These are phyloP conservation scores for Gobius niger DNA, from an alignment of 2,113 vertebrate species.

Conservation along the genomic window DNA sequence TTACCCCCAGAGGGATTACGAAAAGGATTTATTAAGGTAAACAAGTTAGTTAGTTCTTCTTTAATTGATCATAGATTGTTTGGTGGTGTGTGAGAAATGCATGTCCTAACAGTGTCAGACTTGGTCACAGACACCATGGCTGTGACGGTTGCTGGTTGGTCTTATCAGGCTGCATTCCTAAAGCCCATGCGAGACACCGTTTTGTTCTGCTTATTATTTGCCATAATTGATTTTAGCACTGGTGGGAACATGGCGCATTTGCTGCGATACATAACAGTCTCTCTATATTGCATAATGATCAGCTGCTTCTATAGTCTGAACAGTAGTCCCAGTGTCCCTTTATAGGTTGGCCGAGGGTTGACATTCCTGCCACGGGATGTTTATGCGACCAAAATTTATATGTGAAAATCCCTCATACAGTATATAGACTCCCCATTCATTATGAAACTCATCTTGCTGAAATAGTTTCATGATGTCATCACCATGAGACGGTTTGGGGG, in stretches of 20 bases:
- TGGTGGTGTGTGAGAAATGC: background rate
- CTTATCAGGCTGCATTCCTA: constrained; percentile 11
- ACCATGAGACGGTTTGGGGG: background rate
- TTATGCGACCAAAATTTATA: constrained; percentile 4
- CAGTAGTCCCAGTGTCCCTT: constrained; percentile 33
- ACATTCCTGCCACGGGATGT: constrained; percentile 38
- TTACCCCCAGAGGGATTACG: no score
- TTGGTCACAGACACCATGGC: constrained; percentile 1
- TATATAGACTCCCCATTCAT: background rate
- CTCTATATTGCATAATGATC: constrained; percentile 30
- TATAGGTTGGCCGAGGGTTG: constrained; percentile 15
- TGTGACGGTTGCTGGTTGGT: background rate
- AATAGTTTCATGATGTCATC: constrained; percentile 14
- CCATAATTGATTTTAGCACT: background rate
- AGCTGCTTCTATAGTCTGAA: constrained; percentile 19
- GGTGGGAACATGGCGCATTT: background rate
- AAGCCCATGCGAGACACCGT: background rate
- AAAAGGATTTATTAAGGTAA: no score
- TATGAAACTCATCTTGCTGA: background rate
- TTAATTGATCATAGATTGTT: no score
- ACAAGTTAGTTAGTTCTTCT: no score
- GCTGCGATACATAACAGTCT: constrained; percentile 13
- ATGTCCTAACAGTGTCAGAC: background rate
- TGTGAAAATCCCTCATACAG: constrained; percentile 11
- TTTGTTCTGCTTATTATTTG: constrained; percentile 7